A percentile compares a stretch with the other conserved stretches of the same genome.
phyloP scores from a whole-genome alignment of 30 jellyfish, hydroid and myxozoan genomes.

The Hydractinia echinata region DNA sequence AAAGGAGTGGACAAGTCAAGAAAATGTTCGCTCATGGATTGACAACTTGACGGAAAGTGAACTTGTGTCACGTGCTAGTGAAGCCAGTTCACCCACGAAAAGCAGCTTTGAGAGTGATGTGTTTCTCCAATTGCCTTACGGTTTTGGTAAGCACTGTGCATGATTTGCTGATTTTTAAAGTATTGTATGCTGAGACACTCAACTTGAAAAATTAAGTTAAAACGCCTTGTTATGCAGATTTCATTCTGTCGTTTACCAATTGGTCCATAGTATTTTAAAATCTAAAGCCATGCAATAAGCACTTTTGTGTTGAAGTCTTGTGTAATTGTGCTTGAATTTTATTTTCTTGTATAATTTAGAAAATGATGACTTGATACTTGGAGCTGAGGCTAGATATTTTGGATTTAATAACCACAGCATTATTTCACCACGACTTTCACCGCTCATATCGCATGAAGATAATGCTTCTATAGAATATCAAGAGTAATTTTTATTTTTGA shows the following conservation, averaged over 20 bases:
- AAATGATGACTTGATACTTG: constrained; percentile 68
- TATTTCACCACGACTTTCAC: constrained; percentile 73
- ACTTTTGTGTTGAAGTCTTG: no score
- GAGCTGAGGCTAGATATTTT: constrained; percentile 82
- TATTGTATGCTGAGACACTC: no score
- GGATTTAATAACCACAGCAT: constrained; percentile 2
- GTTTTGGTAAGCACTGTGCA: not conserved
- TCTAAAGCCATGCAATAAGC: no score
- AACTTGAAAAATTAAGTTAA: no score
- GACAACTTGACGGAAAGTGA: not conserved
- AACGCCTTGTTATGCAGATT: no score
- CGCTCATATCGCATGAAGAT: constrained; percentile 25
- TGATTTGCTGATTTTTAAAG: no score
- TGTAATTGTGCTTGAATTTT: no score
- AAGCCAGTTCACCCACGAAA: constrained; percentile 34
- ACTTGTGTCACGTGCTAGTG: constrained; percentile 2
- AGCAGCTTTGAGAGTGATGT: constrained; percentile 20
- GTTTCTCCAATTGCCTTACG: constrained; percentile 7
- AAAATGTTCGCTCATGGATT: constrained; percentile 23
- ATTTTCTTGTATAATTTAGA: no score
- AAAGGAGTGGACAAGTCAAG: constrained; percentile 22
- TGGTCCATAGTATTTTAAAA: no score
- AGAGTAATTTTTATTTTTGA: no score
- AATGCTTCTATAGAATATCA: not conserved
- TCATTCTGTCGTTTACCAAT: no score